Conservation (phyloP, 1,140 invertebrate genomes). For the Papilio xuthus region DNA sequence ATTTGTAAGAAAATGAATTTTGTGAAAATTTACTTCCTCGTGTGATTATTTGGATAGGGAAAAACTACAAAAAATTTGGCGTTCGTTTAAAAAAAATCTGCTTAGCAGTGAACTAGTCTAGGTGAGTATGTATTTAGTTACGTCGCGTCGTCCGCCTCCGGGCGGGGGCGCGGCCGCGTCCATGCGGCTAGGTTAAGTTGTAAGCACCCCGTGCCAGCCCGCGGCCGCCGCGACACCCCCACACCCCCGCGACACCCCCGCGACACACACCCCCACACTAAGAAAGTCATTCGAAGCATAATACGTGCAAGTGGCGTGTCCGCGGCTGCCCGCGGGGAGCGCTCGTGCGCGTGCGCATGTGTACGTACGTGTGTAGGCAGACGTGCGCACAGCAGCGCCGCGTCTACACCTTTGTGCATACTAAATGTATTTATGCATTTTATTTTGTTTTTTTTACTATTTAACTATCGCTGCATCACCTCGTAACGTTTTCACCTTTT, state of each 20-base stretch:
- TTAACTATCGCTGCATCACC: constrained; percentile 48
- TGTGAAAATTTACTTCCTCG: constrained; percentile 11
- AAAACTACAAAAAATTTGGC: constrained; percentile 31
- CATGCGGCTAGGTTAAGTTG: constrained; percentile 63
- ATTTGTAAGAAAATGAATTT: constrained; percentile 3
- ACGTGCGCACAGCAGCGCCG: constrained; percentile 48
- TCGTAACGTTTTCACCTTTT: constrained; percentile 56
- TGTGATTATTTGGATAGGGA: constrained; percentile 24
- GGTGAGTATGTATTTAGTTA: constrained; percentile 31
- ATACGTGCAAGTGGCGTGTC: too few species aligned
- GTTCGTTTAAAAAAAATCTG: constrained; percentile 34
- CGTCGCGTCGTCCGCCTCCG: constrained; percentile 50
- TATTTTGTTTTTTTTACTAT: constrained; percentile 49
- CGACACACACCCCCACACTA: too few species aligned
- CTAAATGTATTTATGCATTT: constrained; percentile 67
- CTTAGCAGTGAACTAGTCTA: constrained; percentile 34
- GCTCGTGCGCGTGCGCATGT: constrained; percentile 47
- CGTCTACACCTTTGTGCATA: constrained; percentile 60
- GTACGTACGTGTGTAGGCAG: constrained; percentile 52
- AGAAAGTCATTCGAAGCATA: not conserved
- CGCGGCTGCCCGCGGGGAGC: not conserved
- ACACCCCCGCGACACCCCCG: too few species aligned
- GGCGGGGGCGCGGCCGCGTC: constrained; percentile 50
- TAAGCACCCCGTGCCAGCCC: constrained; percentile 71
- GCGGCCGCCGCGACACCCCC: too few species aligned